Evolutionary conservation across 1,140 invertebrate genomes (phyloP).

Genomic region (Eueides isabella): DNA sequence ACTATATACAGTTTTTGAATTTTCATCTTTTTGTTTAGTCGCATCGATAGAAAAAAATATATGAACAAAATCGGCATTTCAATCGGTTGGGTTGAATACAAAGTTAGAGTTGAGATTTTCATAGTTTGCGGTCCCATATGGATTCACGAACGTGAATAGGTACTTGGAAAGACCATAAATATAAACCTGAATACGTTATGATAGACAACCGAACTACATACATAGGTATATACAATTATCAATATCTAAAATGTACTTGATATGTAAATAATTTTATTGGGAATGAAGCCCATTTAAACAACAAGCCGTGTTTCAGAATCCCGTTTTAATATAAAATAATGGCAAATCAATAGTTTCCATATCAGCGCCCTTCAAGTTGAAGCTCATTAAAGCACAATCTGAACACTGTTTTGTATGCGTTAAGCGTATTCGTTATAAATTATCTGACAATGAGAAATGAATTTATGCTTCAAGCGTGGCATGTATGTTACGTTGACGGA

Average conservation of each 20-base stretch:
- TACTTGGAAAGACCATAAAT: not conserved
- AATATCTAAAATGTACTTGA: not conserved
- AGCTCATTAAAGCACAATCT: conserved; percentile 47
- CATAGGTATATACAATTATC: not conserved
- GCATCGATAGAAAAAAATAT: not conserved
- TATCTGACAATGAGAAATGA: conserved; percentile 43
- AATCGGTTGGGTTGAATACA: conserved; percentile 2
- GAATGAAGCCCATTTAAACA: not conserved
- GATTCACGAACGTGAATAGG: not conserved
- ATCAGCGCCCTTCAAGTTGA: conserved; percentile 34
- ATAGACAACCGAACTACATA: too few relatives aligned
- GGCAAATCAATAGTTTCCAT: conserved; percentile 48
- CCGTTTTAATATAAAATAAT: conserved; percentile 32
- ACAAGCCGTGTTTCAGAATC: not conserved
- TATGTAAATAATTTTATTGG: too few relatives aligned
- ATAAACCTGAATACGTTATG: not conserved
- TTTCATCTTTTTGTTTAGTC: not conserved
- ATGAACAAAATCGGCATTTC: conserved; percentile 1
- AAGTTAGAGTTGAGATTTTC: conserved; percentile 9
- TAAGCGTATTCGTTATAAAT: conserved; percentile 49
- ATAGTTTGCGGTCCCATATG: not conserved
- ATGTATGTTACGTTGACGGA: conserved; percentile 27
- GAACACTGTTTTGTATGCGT: conserved; percentile 53
- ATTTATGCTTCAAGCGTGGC: conserved; percentile 45
- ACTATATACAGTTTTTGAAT: not conserved